These are phyloP conservation scores for Yponomeuta cagnagella DNA, from an alignment of 2,888 invertebrate species.

Conservation along the genomic window DNA sequence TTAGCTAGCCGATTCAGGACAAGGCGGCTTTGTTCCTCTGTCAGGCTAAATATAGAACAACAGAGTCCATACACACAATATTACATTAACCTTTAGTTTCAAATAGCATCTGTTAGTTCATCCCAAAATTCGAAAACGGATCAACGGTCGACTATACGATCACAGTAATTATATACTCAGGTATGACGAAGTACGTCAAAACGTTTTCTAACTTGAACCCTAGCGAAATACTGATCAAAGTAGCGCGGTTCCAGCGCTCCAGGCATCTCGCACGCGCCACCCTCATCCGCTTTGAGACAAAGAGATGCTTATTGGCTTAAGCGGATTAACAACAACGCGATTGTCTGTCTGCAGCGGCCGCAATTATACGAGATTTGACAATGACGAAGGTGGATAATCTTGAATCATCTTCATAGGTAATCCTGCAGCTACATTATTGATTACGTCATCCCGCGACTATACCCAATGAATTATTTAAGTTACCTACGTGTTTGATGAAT, in stretches of 20 bases:
- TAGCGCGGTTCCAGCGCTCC: background rate
- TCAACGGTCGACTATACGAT: no score
- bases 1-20: no score
- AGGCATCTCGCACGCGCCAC: background rate
- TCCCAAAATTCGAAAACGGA: no score
- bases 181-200: no score
- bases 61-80: no score
- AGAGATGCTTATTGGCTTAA: slow-evolving; percentile 6
- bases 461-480: background rate
- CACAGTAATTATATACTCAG: no score
- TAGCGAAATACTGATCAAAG: background rate
- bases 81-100: no score
- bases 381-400: background rate
- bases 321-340: slow-evolving; percentile 9
- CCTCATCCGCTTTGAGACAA: slow-evolving; percentile 7
- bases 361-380: background rate
- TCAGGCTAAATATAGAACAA: no score
- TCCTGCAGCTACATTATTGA: background rate
- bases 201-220: background rate
- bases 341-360: background rate
- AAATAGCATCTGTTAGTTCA: no score
- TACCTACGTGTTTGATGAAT: background rate
- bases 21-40: no score
- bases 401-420: background rate
- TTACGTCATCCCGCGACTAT: background rate